phyloP scores from a whole-genome alignment of 2,797 vertebrate genomes.

The Poecile montanus region DNA sequence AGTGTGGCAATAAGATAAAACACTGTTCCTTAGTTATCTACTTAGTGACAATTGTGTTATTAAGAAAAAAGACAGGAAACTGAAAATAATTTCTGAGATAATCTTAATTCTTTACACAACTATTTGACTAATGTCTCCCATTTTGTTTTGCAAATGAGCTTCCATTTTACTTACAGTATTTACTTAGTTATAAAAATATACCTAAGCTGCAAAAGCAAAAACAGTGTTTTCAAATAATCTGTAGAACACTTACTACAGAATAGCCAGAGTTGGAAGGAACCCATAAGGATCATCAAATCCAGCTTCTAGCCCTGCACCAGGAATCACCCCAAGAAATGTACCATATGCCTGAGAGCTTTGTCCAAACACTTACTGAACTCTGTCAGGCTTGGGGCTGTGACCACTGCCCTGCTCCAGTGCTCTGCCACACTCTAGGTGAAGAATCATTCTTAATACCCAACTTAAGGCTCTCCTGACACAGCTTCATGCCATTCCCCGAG shows the following conservation, averaged over 20 bases:
- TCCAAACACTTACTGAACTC: not conserved
- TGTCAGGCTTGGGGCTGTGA: not conserved
- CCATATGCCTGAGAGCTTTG: not conserved
- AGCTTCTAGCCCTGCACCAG: not conserved
- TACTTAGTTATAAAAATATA: not conserved
- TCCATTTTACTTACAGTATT: not conserved
- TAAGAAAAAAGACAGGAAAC: not conserved
- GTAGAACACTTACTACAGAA: not conserved
- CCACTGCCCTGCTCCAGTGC: not conserved
- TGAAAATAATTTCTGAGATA: not conserved
- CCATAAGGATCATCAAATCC: not conserved
- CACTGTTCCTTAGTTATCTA: not conserved
- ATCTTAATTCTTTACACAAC: not conserved
- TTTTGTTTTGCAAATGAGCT: not conserved
- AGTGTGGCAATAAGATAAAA: not conserved
- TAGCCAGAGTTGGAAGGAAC: not conserved
- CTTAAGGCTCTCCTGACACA: not conserved
- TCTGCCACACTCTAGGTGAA: not conserved
- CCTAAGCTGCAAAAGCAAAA: not conserved
- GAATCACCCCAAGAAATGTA: not conserved
- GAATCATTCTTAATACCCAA: not conserved
- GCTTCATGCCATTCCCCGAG: not conserved
- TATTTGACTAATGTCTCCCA: not conserved
- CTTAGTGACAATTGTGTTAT: not conserved
- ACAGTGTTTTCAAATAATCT: not conserved